Evolutionary conservation across 2,888 invertebrate species (phyloP).

Genomic region (Idaea dimidiata): DNA sequence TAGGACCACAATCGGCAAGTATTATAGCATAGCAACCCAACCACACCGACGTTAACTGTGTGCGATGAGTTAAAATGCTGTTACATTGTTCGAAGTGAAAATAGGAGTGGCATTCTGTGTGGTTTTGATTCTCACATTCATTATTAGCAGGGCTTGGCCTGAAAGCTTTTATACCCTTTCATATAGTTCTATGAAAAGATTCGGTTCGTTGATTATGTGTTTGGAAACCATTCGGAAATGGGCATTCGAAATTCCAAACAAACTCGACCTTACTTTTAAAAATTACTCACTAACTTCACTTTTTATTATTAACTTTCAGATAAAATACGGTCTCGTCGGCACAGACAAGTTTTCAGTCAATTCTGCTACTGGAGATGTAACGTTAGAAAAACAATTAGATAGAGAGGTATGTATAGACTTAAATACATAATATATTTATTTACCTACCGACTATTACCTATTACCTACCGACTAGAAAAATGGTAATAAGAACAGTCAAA

Average conservation of each 20-base stretch:
- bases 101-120: background rate
- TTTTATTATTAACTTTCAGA: slow-evolving; percentile 51
- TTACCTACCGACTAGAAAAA: no score
- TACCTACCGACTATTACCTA: no score
- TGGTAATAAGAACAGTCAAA: no score
- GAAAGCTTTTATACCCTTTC: background rate
- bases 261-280: background rate
- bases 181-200: background rate
- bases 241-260: background rate
- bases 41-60: no score
- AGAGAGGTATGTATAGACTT: slow-evolving; percentile 83
- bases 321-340: slow-evolving; percentile 86
- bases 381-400: slow-evolving; percentile 88
- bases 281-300: background rate
- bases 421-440: background rate
- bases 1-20: no score
- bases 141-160: background rate
- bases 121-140: background rate
- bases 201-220: background rate
- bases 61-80: background rate
- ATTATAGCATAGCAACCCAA: no score
- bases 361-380: slow-evolving; percentile 88
- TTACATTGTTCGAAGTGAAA: background rate
- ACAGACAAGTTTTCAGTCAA: slow-evolving; percentile 91
- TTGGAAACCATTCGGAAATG: background rate